Evolutionary conservation across 2,113 vertebrate species (phyloP).

Genomic region (Tetrax tetrax): DNA sequence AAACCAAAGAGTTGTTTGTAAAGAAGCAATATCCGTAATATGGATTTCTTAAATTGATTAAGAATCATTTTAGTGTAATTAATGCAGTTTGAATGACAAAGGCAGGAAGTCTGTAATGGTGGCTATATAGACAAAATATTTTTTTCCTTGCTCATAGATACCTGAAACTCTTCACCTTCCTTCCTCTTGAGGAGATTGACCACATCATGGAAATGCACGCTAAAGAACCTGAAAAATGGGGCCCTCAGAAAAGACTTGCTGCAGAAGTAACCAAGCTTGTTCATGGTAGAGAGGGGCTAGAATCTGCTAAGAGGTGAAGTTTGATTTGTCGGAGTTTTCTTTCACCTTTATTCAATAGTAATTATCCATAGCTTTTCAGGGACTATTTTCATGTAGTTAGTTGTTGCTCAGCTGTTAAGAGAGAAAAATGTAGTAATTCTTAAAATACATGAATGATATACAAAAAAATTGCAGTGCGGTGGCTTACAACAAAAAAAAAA

Average conservation of each 20-base stretch:
- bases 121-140: background rate
- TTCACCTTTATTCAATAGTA: background rate
- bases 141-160: conserved; percentile 73
- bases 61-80: background rate
- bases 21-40: background rate
- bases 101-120: background rate
- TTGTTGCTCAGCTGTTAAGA: background rate
- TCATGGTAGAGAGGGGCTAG: conserved; percentile 91
- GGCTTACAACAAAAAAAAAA: background rate
- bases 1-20: background rate
- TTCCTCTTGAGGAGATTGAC: conserved; percentile 89
- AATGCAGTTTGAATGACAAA: background rate
- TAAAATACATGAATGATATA: background rate
- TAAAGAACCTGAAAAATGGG: conserved; percentile 85
- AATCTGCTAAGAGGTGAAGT: conserved; percentile 90
- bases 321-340: background rate
- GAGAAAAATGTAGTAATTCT: background rate
- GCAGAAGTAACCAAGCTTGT: conserved; percentile 96
- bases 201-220: conserved; percentile 88
- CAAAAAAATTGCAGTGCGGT: background rate
- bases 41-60: background rate
- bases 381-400: background rate
- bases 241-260: conserved; percentile 91
- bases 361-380: background rate
- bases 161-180: conserved; percentile 93